Percentiles rank a stretch among this genome's conserved stretches.
Evolutionary conservation across 2,113 vertebrate genomes (phyloP).

Genomic region (Piliocolobus tephrosceles): DNA sequence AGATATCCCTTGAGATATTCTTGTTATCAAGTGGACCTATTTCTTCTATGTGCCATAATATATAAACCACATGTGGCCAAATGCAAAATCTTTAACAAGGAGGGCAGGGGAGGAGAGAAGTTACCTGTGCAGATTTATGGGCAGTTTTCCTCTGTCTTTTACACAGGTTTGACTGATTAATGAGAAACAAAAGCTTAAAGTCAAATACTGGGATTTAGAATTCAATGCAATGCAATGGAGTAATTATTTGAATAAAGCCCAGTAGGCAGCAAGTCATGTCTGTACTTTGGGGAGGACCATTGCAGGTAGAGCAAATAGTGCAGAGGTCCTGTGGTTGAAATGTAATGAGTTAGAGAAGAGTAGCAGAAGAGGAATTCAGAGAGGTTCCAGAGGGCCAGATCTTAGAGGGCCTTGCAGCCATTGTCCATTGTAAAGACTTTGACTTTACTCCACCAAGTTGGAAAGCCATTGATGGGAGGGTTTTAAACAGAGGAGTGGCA

Average conservation of each 20-base stretch:
- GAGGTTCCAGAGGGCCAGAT: neutral
- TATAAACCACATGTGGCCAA: neutral
- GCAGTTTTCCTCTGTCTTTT: neutral
- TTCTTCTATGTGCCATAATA: neutral
- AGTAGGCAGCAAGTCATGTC: neutral
- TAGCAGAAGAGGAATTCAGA: neutral
- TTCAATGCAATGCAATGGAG: neutral
- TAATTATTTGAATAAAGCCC: neutral
- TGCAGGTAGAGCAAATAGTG: neutral
- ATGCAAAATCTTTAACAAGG: neutral
- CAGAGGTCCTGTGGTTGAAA: neutral
- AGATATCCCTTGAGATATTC: slow-evolving; percentile 42
- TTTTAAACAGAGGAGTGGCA: neutral
- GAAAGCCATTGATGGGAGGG: neutral
- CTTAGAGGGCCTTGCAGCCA: neutral
- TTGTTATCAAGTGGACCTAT: slow-evolving; percentile 26
- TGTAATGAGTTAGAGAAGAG: neutral
- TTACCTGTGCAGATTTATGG: neutral
- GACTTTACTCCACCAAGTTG: neutral
- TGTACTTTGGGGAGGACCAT: neutral
- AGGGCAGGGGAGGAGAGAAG: neutral
- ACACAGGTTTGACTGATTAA: neutral
- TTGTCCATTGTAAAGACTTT: neutral
- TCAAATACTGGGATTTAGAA: slow-evolving; percentile 22
- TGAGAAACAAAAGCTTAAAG: neutral